Percentiles rank a stretch among this genome's conserved stretches.
Conservation (phyloP, 2,113 vertebrate genomes). For the Hyaena hyaena region DNA sequence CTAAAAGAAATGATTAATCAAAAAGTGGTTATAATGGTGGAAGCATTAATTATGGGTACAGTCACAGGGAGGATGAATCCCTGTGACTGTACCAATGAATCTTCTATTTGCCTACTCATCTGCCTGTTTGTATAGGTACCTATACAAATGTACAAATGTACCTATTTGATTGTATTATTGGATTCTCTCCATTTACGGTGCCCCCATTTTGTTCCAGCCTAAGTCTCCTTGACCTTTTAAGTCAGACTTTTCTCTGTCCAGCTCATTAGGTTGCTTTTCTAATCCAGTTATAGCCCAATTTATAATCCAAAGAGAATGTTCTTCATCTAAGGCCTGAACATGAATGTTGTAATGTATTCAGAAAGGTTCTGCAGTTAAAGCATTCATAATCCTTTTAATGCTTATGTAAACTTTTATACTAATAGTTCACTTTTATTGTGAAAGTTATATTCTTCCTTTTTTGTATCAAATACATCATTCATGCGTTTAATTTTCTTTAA, state of each 20-base stretch:
- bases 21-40: neutral
- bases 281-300: neutral
- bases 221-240: neutral
- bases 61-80: neutral
- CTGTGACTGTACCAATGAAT: neutral
- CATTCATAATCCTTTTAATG: neutral
- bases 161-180: neutral
- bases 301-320: neutral
- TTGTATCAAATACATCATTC: neutral
- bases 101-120: neutral
- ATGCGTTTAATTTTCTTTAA: neutral
- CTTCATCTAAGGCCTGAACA: neutral
- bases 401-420: neutral
- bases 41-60: neutral
- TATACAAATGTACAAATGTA: no score
- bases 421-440: conserved; percentile 1
- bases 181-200: neutral
- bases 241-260: neutral
- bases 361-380: neutral
- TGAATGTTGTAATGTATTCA: neutral
- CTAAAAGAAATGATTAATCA: neutral
- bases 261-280: neutral
- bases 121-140: neutral
- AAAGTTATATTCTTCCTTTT: neutral
- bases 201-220: neutral